A percentile compares a stretch with the other conserved stretches of the same genome.
Conservation (phyloP, 2,888 invertebrate species). For the Reticulitermes lucifugus region DNA sequence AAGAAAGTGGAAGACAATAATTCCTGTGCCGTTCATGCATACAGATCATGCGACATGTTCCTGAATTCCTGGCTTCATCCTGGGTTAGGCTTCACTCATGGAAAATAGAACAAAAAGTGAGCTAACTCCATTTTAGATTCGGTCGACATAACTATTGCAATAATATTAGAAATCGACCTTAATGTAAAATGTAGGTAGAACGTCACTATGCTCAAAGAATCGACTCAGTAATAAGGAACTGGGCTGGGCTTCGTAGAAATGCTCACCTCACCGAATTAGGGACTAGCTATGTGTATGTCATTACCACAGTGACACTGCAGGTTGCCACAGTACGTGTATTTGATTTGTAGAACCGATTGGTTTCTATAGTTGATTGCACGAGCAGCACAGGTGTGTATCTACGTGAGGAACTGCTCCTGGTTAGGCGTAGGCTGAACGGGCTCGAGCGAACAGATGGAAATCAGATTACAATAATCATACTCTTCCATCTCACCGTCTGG, state of each 20-base stretch:
- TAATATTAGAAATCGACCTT: neutral
- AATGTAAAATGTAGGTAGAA: neutral
- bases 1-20: no score
- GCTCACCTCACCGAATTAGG: slow-evolving; percentile 6
- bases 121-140: neutral
- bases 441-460: no score
- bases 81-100: slow-evolving; percentile 10
- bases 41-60: neutral
- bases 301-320: slow-evolving; percentile 19
- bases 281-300: neutral
- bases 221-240: neutral
- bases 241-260: slow-evolving; percentile 23
- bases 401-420: neutral
- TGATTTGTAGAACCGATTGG: slow-evolving; percentile 18
- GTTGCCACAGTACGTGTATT: neutral
- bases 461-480: no score
- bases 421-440: neutral
- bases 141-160: neutral
- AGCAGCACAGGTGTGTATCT: neutral
- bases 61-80: slow-evolving; percentile 27
- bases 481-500: no score
- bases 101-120: neutral
- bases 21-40: neutral
- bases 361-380: neutral
- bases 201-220: neutral